Conservation (phyloP, 2,797 vertebrate genomes). For the Morus bassanus region DNA sequence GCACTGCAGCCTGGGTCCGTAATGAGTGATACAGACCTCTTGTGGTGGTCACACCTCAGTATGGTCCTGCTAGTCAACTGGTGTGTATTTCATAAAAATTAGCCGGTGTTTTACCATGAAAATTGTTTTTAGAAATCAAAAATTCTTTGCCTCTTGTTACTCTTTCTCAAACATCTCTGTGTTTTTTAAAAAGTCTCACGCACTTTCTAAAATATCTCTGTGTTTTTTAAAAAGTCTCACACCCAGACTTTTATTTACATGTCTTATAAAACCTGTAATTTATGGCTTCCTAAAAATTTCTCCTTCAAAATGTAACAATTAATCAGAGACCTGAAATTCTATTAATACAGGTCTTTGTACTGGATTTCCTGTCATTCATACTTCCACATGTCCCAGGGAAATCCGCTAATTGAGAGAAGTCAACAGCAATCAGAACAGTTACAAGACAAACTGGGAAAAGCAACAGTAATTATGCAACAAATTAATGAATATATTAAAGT, state of each 20-base stretch:
- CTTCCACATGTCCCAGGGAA: background rate
- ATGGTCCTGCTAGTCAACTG: background rate
- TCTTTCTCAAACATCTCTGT: background rate
- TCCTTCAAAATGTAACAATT: constrained; percentile 10
- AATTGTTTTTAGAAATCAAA: background rate
- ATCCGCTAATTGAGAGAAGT: background rate
- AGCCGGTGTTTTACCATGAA: background rate
- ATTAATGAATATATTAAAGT: background rate
- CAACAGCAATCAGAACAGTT: background rate
- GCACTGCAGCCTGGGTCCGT: background rate
- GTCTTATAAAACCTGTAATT: constrained; percentile 16
- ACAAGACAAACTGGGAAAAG: background rate
- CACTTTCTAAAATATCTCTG: background rate
- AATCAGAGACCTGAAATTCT: background rate
- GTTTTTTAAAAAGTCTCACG: background rate
- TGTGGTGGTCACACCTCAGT: background rate
- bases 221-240: background rate
- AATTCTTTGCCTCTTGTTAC: background rate
- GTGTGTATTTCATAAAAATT: background rate
- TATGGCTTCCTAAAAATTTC: constrained; percentile 15
- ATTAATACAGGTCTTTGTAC: background rate
- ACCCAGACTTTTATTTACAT: background rate
- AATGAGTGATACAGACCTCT: background rate
- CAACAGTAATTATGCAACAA: background rate
- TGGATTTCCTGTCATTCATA: background rate